Evolutionary conservation across 2,797 vertebrate species (phyloP), one percentile per base, ranked within the genome.

Genomic region (Muraenolepis orangiensis): DNA sequence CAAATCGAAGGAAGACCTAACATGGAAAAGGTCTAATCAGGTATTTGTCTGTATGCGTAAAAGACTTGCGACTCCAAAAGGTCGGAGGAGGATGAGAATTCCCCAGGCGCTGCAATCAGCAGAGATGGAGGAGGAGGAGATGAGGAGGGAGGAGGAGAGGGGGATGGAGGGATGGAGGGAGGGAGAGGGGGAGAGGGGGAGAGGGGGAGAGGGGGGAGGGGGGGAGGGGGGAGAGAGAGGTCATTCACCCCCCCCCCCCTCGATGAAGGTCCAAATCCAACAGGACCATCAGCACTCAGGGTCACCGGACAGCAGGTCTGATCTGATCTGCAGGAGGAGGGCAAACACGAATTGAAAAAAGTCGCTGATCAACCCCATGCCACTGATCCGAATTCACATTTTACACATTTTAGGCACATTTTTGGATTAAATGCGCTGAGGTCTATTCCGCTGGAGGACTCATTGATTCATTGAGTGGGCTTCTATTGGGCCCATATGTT

Each of bases 241-340:
- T 78, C 84, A 76, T 93, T 95, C 95, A 94, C 93, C 89, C 91
- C n/a, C n/a, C n/a, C n/a, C n/a, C n/a, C n/a, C n/a, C n/a, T 88
- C 86, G 90, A 90, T 89, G 87, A 88, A 87, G 87, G 92, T n/a
- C n/a, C n/a, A 91, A 95, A 95, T 92, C 85, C 93, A 93, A 93
- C 90, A 88, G 89, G 91, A 93, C 93, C 95, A 96, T 96, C 95
- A 96, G 94, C 92, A 95, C 90, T 84, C 86, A 90, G 93, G 95
- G 94, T 95, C 95, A 95, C 76, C 92, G 93, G 94, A 93, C 95
- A 94, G 93, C 91, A 91, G 81, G 86, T 82, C 83, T 76, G 71
- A n/a, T n/a, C 87, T 86, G 86, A 18, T 46, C 51, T n/a, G 87
- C 87, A 89, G 80, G 70, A 79, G 1, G n/a, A n/a, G n/a, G n/a